A percentile compares a stretch with the other conserved stretches of the same genome.
Conservation (phyloP, 2,113 vertebrate genomes). For the Urocolius indicus region DNA sequence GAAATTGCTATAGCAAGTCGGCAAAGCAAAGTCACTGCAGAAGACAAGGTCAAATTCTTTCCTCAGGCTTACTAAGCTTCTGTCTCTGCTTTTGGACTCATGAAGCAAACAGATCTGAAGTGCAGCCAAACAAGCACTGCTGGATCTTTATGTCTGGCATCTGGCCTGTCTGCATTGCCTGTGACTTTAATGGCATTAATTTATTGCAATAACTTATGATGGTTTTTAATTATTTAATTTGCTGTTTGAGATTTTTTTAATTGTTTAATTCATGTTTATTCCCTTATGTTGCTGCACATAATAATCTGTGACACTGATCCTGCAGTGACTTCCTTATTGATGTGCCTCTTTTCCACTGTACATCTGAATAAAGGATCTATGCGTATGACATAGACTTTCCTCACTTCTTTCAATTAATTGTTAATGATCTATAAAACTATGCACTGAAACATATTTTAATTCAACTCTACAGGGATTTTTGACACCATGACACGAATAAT, state of each 20-base stretch:
- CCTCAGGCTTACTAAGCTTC: background rate
- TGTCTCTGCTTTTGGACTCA: background rate
- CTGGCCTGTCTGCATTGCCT: background rate
- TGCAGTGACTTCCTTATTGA: background rate
- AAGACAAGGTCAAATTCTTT: background rate
- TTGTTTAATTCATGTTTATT: conserved; percentile 54
- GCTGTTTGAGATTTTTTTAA: conserved; percentile 5
- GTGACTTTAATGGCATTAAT: conserved; percentile 1
- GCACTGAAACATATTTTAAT: background rate
- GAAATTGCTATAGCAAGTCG: background rate
- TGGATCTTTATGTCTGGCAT: background rate
- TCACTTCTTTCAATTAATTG: background rate
- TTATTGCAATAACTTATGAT: background rate
- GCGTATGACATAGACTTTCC: background rate
- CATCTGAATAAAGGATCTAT: background rate
- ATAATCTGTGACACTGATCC: background rate
- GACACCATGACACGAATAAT: background rate
- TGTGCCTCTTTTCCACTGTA: background rate
- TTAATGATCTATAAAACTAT: background rate
- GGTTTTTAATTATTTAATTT: conserved; percentile 51
- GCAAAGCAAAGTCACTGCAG: background rate
- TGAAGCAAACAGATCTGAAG: background rate
- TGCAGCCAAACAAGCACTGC: background rate
- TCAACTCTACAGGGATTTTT: background rate
- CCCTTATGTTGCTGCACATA: background rate